Base-by-base conservation (phyloP, 1,140 invertebrate species). In the Eurosta solidaginis region DNA sequence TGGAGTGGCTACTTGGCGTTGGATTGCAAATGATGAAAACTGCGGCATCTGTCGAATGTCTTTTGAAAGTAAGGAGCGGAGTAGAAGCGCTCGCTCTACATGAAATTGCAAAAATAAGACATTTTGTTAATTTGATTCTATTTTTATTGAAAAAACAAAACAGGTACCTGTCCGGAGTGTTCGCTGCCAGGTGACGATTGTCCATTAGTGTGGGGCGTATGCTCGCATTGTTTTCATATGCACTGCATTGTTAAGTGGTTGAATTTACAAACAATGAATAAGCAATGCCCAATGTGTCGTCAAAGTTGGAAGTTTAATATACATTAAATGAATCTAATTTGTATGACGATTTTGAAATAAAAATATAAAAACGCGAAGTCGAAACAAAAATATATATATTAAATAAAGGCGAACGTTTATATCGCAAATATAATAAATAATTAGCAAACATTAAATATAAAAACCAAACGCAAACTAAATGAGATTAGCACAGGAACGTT, bases 211-310 rank as follows among this genome's bases (percentile, higher is more conserved):
- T 98, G 97, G 97, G 98, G 98, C 79, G 93, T 97, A 83, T 99
- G 98, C 89, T 97, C 96, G 1, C 98, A 99, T 90, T 98, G 97
- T 89, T 99, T 99, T 88, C 98, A 99, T 88, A 99, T 99, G 88
- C 98, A 99, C 89, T 99, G 98, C 89, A 99, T 99, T 84, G 96
- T 98, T 89, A 99, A 99, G 92, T 99, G 98, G 98, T 91, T 99
- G 47, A 96, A 98, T 85, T 96, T 97, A 20, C 97, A 99, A 89
- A 95, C 97, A 86, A 92, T 95, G 54, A 95, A 96, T 88, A 96
- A 98, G 85, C 94, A 96, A 86, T 99, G 98, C 88, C 98, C 98
- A 79, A 99, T 99, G 97, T 99, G 98, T 89, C 92, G 98, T 83
- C 97, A 99, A 88, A 97, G 98, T 87, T 99, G 98, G 98, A 98